Evolutionary conservation across 2,797 vertebrate species (phyloP), one percentile per base, ranked within the genome.

Genomic region (Eulemur mongoz): DNA sequence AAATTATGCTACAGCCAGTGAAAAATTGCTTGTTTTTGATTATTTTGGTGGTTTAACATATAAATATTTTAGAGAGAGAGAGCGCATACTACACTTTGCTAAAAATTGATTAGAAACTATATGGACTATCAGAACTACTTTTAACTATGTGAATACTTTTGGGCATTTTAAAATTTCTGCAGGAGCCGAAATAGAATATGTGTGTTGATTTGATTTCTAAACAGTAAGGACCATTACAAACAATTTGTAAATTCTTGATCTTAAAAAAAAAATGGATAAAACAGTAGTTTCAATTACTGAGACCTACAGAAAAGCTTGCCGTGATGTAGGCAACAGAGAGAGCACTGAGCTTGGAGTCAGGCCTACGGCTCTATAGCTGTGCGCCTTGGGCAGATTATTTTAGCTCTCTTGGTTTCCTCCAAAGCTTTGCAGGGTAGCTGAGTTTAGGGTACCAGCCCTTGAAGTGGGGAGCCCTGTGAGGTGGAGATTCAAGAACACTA

Each of bases 161-260:
- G 63, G 96, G 35, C 4, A 18, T 81, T 92, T 95, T 43, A 82
- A 92, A 30, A 50, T 92, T 92, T 88, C 54, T 94, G 27, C 20
- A 82, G n/a, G 22, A 81, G 25, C 52, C 80, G 30, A 95, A 89
- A 80, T 65, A 88, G 38, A 86, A 32, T 78, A 14, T 30, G 61
- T 52, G 2, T 80, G 90, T 89, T 50, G n/a, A 50, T 73, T 88
- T 59, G 65, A 95, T 89, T 94, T 65, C 89, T 23, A 69, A 82
- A 76, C 32, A 83, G 3, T 40, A 63, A 45, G 35, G 30, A 94
- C 7, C 13, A 4, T 65, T 45, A 38, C 6, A 75, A 79, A 87
- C 20, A 61, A 54, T 45, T 52, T 45, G 1, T 93, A 73, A 94
- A 73, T 73, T 85, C 27, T 84, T 13, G 7, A 38, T 14, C 59